Evolutionary conservation across 2,888 invertebrate genomes (phyloP), one percentile per base, ranked within the genome.

Genomic region (Endotricha flammealis): DNA sequence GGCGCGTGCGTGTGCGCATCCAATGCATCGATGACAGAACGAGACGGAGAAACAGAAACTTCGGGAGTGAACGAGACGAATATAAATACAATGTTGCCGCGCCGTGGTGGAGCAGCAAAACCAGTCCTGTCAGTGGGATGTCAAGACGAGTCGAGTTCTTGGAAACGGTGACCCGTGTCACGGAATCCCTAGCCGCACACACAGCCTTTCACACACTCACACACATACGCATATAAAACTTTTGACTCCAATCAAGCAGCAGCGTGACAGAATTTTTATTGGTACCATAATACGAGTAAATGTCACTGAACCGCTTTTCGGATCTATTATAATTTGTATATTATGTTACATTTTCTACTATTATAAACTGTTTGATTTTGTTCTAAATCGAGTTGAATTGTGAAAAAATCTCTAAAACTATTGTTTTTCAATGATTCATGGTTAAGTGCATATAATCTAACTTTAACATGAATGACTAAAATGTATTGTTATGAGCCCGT

Each of bases 161-260:
- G 74, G 86, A 86, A 86, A 85, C 72, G 72, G 83, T 85, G 86
- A 86, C 83, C 86, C 73, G 77, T 85, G 86, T 85, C 86, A 85
- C 78, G 86, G 87, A 86, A 86, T 85, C 86, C 85, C 86, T 83
- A 63, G 63, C 52, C 66, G 53, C 78, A 76, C 77, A 79, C 73
- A 69, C 48, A 49, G 37, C 41, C 43, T 37, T 47, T 44, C 46
- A 59, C 65, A 57, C 54, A 61, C 57, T 46, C 50, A 50, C 56
- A 63, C 58, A 57, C 53, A 42, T 52, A 57, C 53, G 54, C 37
- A 36, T 39, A 42, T 31, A 32, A 39, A 42, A 52, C 50, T 42
- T 47, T 50, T 44, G 54, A 57, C 55, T 60, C 57, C 50, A 57
- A 64, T 64, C 61, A 65, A 65, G 59, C 57, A 65, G 59, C 57